Base-by-base conservation (phyloP, 2,797 vertebrate genomes). In the Sparus aurata region DNA sequence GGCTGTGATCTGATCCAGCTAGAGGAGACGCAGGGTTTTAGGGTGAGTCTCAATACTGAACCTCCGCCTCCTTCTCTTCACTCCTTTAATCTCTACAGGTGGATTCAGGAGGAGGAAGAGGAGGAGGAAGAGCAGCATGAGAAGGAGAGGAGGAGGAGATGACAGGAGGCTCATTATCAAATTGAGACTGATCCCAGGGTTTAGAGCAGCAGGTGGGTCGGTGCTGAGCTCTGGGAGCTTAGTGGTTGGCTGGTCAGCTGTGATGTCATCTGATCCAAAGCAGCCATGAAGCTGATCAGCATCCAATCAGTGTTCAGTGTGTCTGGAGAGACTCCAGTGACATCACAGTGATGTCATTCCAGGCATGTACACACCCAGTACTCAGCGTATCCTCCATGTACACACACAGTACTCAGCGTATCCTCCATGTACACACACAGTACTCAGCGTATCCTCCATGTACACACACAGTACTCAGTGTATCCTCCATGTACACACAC, bases 151-250 rank as follows among this genome's bases (percentile, higher is more conserved):
- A 30, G 3, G 5, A 47, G 50, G 46, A 45, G 61, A 0, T 47
- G 1, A 34, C 63, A 17, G 71, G 75, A 25, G 52, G 58, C 18
- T 73, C n/a, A 27, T 15, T 1, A 11, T 12, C 45, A 62, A 73
- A 49, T 55, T 62, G 23, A 77, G 66, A 43, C 49, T 23, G 2
- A 11, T 43, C 62, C 30, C 17, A 5, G 74, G 62, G n/a, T 75
- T 84, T 73, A 84, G 15, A 64, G 73, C 2, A 69, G 9, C 80
- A 80, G 82, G 76, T 77, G 86, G 85, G 64, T 79, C 73, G 27
- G 60, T 73, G 76, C 78, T 89, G 82, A 92, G 86, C 82, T 12
- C 4, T 27, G 25, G 45, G 30, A 86, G 82, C 80, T 84, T 34
- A 65, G 74, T 68, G 80, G 58, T 88, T 87, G 89, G 88, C 11